Conservation (phyloP, 2,888 invertebrate genomes). For the Rapana venosa region DNA sequence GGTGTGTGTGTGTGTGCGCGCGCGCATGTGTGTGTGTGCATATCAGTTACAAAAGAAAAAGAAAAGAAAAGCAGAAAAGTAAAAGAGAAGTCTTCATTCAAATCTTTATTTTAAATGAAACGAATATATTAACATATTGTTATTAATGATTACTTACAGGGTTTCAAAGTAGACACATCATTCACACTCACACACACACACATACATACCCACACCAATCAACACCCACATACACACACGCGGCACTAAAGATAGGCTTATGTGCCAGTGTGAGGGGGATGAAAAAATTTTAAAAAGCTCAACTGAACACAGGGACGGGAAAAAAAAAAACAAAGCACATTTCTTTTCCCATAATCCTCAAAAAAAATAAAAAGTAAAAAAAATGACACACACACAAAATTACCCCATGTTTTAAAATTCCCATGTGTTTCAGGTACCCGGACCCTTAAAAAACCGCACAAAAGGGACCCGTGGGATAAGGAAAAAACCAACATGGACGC, state of each 20-base stretch:
- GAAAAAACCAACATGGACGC: constrained; percentile 71
- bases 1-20: not conserved
- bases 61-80: not conserved
- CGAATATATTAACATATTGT: not conserved
- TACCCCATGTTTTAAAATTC: too few relatives aligned
- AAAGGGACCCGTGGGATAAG: constrained; percentile 69
- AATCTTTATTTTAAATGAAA: not conserved
- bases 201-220: not conserved
- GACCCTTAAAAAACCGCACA: too few relatives aligned
- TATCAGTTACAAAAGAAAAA: not conserved
- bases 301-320: too few relatives aligned
- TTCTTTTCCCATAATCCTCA: too few relatives aligned
- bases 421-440: too few relatives aligned
- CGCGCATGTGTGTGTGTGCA: not conserved
- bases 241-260: too few relatives aligned
- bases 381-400: not conserved
- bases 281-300: too few relatives aligned
- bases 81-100: not conserved
- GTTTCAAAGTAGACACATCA: not conserved
- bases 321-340: too few relatives aligned
- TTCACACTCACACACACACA: not conserved
- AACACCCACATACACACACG: not conserved
- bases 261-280: too few relatives aligned
- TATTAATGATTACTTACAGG: too few relatives aligned
- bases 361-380: not conserved